Conservation (phyloP, 2,113 vertebrate species). For the Sialia sialis region DNA sequence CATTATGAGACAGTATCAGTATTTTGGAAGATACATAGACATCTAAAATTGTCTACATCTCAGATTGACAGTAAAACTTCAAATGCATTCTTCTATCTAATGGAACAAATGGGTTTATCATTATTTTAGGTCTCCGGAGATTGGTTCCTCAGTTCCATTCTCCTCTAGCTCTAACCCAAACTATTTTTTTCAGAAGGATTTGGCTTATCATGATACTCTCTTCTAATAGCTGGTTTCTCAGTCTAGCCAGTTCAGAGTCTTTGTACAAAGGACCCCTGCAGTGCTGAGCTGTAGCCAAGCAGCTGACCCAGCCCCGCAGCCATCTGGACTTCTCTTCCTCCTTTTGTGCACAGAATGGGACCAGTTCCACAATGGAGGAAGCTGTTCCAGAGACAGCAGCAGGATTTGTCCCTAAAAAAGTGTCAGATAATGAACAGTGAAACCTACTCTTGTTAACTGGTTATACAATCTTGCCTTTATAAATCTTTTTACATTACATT, state of each 20-base stretch:
- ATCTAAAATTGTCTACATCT: neutral
- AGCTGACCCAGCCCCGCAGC: slow-evolving; percentile 9
- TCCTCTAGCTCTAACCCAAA: neutral
- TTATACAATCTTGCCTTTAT: neutral
- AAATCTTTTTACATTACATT: neutral
- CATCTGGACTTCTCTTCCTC: slow-evolving; percentile 58
- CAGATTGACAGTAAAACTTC: neutral
- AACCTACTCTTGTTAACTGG: neutral
- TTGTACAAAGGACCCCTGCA: slow-evolving; percentile 23
- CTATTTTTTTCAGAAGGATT: neutral
- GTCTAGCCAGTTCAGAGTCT: neutral
- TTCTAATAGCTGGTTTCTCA: neutral
- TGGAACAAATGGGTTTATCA: neutral
- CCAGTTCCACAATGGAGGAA: slow-evolving; percentile 24
- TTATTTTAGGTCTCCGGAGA: neutral
- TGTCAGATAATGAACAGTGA: neutral
- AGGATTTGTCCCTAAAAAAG: neutral
- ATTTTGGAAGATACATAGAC: neutral
- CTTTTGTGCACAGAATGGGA: slow-evolving; percentile 45
- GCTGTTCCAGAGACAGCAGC: neutral
- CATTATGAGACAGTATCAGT: neutral
- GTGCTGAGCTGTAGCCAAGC: slow-evolving; percentile 39
- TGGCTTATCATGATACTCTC: neutral
- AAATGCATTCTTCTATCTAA: neutral
- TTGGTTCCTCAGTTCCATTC: neutral